phyloP scores from a whole-genome alignment of 2,797 vertebrate genomes.

The Clarias fuscus region DNA sequence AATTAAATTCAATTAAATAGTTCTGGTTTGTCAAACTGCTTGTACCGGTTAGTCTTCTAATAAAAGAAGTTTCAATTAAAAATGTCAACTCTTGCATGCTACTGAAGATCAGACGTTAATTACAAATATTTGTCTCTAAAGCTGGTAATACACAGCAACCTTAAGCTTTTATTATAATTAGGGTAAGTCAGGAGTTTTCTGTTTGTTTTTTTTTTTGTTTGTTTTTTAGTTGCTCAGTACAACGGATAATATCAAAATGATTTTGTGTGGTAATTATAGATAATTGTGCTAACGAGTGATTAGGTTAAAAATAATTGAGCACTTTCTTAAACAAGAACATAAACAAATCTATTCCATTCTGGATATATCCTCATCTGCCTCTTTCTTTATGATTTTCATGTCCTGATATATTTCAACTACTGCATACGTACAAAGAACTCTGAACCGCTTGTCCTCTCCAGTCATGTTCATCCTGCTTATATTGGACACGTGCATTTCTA shows the following conservation, averaged over 20 bases:
- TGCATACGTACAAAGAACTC: too few species aligned
- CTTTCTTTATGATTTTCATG: too few species aligned
- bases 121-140: not conserved
- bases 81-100: not conserved
- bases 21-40: too few species aligned
- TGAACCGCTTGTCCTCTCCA: not conserved
- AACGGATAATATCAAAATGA: not conserved
- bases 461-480: not conserved
- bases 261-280: not conserved
- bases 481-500: not conserved
- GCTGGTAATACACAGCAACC: not conserved
- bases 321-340: not conserved
- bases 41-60: not conserved
- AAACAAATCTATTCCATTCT: not conserved
- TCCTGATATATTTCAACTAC: too few species aligned
- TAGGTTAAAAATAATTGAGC: too few species aligned
- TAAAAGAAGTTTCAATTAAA: not conserved
- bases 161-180: conserved; percentile 4
- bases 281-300: not conserved
- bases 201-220: not conserved
- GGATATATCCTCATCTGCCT: not conserved
- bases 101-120: not conserved
- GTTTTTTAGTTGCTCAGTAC: too few species aligned
- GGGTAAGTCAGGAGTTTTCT: not conserved
- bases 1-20: too few species aligned